Percentiles rank a stretch among this genome's conserved stretches.
Conservation (phyloP, 35 echinoderm and acorn worm genomes). For the Ophioderma brevispina region DNA sequence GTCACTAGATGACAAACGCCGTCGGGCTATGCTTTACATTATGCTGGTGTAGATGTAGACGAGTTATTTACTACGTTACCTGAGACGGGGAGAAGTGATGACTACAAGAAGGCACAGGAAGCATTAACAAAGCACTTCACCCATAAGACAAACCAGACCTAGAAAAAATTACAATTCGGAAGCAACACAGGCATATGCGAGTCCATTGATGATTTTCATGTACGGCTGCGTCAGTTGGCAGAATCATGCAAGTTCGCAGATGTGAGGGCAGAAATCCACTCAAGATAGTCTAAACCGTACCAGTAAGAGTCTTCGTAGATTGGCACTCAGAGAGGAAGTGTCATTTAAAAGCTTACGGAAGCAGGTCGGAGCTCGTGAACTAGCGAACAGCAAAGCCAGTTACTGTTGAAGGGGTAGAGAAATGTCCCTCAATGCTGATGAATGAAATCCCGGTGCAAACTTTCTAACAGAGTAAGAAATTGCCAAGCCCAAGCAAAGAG, state of each 20-base stretch:
- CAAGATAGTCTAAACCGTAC: too few species aligned
- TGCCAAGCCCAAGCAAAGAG: too few species aligned
- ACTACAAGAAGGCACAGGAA: slow-evolving; percentile 42
- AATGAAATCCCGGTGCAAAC: too few species aligned
- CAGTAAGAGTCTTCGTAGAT: too few species aligned
- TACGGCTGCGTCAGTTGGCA: slow-evolving; percentile 41
- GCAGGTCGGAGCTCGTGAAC: too few species aligned
- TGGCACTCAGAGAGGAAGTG: too few species aligned
- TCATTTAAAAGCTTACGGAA: too few species aligned
- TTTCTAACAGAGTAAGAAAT: too few species aligned
- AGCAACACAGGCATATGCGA: slow-evolving; percentile 35
- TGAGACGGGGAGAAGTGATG: slow-evolving; percentile 24
- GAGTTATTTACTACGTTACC: slow-evolving; percentile 40
- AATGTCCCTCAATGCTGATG: too few species aligned
- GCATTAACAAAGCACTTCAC: slow-evolving; percentile 37
- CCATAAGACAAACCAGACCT: slow-evolving; percentile 24
- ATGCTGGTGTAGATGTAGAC: slow-evolving; percentile 36
- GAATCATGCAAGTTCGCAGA: slow-evolving; percentile 59
- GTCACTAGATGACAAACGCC: slow-evolving; percentile 22
- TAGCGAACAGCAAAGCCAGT: too few species aligned
- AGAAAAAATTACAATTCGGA: slow-evolving; percentile 40
- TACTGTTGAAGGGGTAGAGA: too few species aligned
- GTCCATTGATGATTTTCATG: slow-evolving; percentile 47
- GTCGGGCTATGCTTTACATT: slow-evolving; percentile 72
- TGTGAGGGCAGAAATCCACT: slow-evolving; percentile 4